Evolutionary conservation across 1,140 invertebrate genomes (phyloP).

Genomic region (Physella acuta): DNA sequence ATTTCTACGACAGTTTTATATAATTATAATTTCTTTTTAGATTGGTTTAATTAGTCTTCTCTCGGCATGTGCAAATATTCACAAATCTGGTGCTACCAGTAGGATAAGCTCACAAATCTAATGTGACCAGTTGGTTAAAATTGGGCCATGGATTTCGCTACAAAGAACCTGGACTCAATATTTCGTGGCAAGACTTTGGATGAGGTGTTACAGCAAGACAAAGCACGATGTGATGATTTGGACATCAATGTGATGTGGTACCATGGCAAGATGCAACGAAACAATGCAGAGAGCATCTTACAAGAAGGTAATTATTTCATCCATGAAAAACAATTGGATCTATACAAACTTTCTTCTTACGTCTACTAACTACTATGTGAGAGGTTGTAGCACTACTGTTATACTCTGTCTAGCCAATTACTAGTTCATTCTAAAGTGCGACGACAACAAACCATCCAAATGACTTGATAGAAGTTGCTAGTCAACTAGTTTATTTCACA

Average conservation of each 20-base stretch:
- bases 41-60: too few relatives aligned
- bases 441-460: background rate
- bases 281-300: slow-evolving; percentile 19
- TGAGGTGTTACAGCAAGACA: background rate
- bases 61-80: too few relatives aligned
- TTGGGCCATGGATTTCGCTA: too few relatives aligned
- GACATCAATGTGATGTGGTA: slow-evolving; percentile 21
- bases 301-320: slow-evolving; percentile 14
- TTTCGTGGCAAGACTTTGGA: background rate
- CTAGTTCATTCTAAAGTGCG: background rate
- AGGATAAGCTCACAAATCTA: too few relatives aligned
- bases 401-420: background rate
- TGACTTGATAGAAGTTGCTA: background rate
- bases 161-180: background rate
- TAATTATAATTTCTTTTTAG: too few relatives aligned
- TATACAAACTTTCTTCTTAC: background rate
- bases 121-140: too few relatives aligned
- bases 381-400: background rate
- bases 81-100: too few relatives aligned
- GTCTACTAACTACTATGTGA: background rate
- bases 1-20: too few relatives aligned
- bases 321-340: background rate
- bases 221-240: slow-evolving; percentile 14
- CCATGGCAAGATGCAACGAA: slow-evolving; percentile 22
- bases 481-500: background rate